phyloP scores from a whole-genome alignment of 2,888 invertebrate species.

The Caenorhabditis afra region DNA sequence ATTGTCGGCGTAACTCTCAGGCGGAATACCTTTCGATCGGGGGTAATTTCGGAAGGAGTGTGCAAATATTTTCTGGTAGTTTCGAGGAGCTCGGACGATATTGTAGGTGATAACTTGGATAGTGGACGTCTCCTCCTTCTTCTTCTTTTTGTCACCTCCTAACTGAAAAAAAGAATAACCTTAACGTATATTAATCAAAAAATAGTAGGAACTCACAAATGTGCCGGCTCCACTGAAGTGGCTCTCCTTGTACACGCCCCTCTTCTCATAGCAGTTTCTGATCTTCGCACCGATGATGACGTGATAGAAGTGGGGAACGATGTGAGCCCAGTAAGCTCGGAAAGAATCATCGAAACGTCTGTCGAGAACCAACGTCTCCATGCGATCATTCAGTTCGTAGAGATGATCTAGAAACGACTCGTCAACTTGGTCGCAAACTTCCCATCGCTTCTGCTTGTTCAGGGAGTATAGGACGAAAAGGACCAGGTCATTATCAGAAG shows the following conservation, averaged over 20 bases:
- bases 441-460: constrained; percentile 10
- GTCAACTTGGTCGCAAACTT: neutral
- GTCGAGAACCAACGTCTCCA: constrained; percentile 2
- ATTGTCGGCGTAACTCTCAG: too few relatives aligned
- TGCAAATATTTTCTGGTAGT: constrained; percentile 4
- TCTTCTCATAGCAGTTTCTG: neutral
- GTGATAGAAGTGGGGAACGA: neutral
- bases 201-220: constrained; percentile 3
- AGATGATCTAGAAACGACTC: neutral
- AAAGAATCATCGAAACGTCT: neutral
- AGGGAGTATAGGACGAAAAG: constrained; percentile 1
- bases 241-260: neutral
- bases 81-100: neutral
- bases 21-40: neutral
- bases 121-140: neutral
- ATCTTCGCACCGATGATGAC: neutral
- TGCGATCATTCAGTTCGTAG: neutral
- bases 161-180: neutral
- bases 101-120: neutral
- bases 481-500: constrained; percentile 5
- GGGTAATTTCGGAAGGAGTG: neutral
- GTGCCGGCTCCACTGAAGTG: neutral
- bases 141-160: neutral
- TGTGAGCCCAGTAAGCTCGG: constrained; percentile 5
- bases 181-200: neutral